Evolutionary conservation across 2,113 vertebrate species (phyloP).

Genomic region (Cyphomyrus plagiostoma): DNA sequence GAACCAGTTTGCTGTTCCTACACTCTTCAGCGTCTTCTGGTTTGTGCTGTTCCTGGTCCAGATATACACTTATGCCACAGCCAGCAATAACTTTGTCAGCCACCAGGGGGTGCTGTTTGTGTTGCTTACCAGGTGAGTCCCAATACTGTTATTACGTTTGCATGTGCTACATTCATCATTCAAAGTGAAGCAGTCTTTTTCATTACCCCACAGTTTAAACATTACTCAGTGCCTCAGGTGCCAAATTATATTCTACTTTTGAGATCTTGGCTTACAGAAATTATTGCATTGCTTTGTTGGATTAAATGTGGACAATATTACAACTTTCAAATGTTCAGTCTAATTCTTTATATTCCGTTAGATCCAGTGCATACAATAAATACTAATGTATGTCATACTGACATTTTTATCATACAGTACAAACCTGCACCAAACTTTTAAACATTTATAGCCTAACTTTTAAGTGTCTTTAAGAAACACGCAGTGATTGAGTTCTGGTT

Average conservation of each 20-base stretch:
- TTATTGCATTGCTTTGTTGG: neutral
- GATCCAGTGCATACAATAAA: neutral
- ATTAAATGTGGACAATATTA: neutral
- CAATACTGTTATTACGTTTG: neutral
- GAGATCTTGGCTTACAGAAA: neutral
- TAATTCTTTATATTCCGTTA: neutral
- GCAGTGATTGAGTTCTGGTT: neutral
- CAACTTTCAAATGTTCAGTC: neutral
- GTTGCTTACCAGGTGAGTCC: constrained; percentile 67
- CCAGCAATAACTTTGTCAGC: constrained; percentile 35
- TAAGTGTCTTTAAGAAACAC: neutral
- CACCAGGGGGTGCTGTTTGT: constrained; percentile 67
- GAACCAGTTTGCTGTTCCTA: constrained; percentile 69
- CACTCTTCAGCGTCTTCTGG: constrained; percentile 78
- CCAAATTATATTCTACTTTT: neutral
- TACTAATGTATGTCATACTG: neutral
- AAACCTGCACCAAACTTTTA: neutral
- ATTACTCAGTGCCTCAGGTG: neutral
- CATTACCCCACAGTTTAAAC: neutral
- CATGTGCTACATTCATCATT: neutral
- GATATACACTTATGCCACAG: constrained; percentile 51
- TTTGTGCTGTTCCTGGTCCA: constrained; percentile 68
- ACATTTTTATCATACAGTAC: neutral
- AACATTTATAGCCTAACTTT: neutral
- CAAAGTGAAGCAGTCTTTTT: neutral